Evolutionary conservation across 2,113 vertebrate species (phyloP).

Genomic region (Uropsilus gracilis): DNA sequence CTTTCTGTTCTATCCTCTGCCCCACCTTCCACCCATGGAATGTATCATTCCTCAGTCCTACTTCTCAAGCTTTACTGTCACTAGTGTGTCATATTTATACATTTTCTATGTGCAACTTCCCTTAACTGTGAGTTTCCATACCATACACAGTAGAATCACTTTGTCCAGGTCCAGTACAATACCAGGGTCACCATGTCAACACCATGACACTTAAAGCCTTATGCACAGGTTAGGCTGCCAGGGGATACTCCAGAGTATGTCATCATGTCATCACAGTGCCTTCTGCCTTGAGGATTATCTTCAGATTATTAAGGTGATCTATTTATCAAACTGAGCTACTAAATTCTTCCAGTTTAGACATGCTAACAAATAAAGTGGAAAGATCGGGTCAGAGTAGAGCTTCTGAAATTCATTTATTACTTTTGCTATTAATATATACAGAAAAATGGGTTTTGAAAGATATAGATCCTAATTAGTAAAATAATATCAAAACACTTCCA

Average conservation of each 20-base stretch:
- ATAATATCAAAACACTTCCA: slow-evolving; percentile 41
- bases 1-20: background rate
- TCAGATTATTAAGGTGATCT: background rate
- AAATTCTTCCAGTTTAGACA: background rate
- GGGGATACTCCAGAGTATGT: background rate
- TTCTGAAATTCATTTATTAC: slow-evolving; percentile 18
- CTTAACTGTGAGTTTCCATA: background rate
- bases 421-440: slow-evolving; percentile 65
- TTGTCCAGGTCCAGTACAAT: background rate
- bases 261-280: fast-evolving
- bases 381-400: background rate
- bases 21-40: background rate
- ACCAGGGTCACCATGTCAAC: background rate
- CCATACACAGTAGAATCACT: background rate
- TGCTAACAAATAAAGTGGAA: background rate
- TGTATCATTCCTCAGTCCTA: background rate
- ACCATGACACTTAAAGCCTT: background rate
- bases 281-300: background rate
- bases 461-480: slow-evolving; percentile 45
- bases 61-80: background rate
- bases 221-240: background rate
- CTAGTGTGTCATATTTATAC: background rate
- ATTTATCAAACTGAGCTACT: background rate
- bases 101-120: background rate
- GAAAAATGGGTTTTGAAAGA: slow-evolving; percentile 42